Evolutionary conservation across 2,888 invertebrate species (phyloP), one percentile per base, ranked within the genome.

Genomic region (Morpho helenor): DNA sequence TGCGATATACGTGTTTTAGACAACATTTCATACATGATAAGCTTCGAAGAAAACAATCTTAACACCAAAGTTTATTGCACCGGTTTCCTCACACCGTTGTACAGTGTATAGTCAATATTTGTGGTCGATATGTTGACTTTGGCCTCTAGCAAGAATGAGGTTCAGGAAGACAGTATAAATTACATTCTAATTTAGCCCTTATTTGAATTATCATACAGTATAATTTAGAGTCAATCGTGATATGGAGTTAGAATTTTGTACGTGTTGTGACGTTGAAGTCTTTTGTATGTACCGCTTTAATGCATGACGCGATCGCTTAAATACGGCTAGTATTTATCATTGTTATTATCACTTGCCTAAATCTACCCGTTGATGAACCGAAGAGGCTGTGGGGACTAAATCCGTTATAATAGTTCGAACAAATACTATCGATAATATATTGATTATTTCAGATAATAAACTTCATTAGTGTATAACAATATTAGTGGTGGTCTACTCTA

Each of bases 11-110:
- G 7, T 7, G 7, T 43, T 43, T 43, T 9, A 9, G 3, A 4
- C 9, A 43, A 9, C 7, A 43, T 43, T 43, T 43, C 42, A 43
- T 43, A 43, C 42, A 43, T 31, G 39, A 52, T 52, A 52, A 31
- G 10, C 51, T 51, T 42, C 9, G 31, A 31, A 31, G 31, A 23
- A 51, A 42, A n/a, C 39, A n/a, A 16, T 41, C 22, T 48, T 22
- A 49, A 52, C 59, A 59, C 66, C 69, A 71, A 75, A 79, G 81
- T 81, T 81, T 77, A 75, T 76, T 78, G 79, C 77, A 72, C 80
- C 72, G 73, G 66, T 69, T 59, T 57, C 61, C 58, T 59, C 59
- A 51, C 60, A 61, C 57, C 59, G 57, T 57, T 60, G 61, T 55
- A 56, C 60, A 65, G 66, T 65, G 66, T 66, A 63, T 68, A 72